phyloP scores from a whole-genome alignment of 1,140 invertebrate species.

The Proctacanthus coquilletti region DNA sequence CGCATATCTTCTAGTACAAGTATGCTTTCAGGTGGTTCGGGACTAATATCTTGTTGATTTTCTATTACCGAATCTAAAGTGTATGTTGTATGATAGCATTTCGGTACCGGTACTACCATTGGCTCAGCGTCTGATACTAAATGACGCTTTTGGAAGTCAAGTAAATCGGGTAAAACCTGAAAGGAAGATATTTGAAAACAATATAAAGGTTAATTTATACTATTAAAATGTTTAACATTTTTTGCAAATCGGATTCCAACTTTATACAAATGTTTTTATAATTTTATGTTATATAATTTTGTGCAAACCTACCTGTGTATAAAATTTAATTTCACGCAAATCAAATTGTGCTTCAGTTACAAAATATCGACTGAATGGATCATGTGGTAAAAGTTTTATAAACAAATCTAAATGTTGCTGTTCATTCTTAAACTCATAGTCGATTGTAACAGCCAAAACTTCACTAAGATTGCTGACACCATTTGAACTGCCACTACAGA shows the following conservation, averaged over 20 bases:
- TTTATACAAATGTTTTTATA: neutral
- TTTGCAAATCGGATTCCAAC: neutral
- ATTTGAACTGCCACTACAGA: constrained; percentile 1
- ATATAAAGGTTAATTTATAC: neutral
- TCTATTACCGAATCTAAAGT: constrained; percentile 4
- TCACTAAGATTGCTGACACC: constrained; percentile 45
- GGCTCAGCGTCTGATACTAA: constrained; percentile 15
- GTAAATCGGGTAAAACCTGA: constrained; percentile 46
- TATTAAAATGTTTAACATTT: neutral
- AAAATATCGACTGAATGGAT: constrained; percentile 57
- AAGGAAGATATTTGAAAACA: constrained; percentile 11
- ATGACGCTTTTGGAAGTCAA: constrained; percentile 35
- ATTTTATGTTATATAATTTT: neutral
- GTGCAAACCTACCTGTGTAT: constrained; percentile 46
- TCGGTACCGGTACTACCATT: constrained; percentile 40
- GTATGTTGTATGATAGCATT: constrained; percentile 49
- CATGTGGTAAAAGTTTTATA: constrained; percentile 57
- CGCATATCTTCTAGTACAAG: constrained; percentile 35
- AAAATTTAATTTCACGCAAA: constrained; percentile 66
- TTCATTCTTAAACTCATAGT: constrained; percentile 24
- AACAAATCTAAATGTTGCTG: constrained; percentile 32
- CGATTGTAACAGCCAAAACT: constrained; percentile 40
- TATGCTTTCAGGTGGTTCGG: constrained; percentile 41
- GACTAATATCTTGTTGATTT: constrained; percentile 30
- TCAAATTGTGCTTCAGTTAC: constrained; percentile 69